A percentile compares a stretch with the other conserved stretches of the same genome.
Evolutionary conservation across 2,888 invertebrate species (phyloP).

Genomic region (Lomographa bimaculata): DNA sequence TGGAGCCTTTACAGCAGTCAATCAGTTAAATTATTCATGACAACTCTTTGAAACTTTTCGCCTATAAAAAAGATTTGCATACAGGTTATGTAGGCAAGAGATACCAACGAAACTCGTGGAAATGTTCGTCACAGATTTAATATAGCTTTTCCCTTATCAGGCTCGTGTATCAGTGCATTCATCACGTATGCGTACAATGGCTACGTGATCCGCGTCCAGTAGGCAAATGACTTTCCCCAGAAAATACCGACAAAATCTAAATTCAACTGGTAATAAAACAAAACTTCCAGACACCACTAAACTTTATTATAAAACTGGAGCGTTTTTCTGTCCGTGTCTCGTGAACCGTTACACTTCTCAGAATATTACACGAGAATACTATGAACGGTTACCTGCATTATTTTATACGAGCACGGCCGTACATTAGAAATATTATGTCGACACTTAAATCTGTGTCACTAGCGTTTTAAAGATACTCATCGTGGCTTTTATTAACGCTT

Average conservation of each 20-base stretch:
- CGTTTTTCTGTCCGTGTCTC: constrained; percentile 56
- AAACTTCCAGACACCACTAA: constrained; percentile 48
- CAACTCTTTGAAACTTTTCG: no score
- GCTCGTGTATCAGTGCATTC: constrained; percentile 11
- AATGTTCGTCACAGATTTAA: no score
- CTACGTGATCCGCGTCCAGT: constrained; percentile 16
- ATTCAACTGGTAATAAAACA: constrained; percentile 56
- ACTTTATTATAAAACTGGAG: constrained; percentile 64
- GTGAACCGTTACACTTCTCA: constrained; percentile 67
- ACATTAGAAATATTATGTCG: constrained; percentile 68
- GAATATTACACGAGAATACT: constrained; percentile 59
- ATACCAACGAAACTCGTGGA: no score
- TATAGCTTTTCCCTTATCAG: constrained; percentile 3
- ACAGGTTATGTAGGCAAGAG: no score
- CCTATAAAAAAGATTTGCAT: no score
- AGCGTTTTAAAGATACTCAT: constrained; percentile 58
- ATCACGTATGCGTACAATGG: constrained; percentile 10
- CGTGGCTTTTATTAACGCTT: constrained; percentile 55
- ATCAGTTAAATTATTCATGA: no score
- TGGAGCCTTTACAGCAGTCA: no score
- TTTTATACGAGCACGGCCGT: constrained; percentile 38
- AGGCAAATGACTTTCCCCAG: constrained; percentile 25
- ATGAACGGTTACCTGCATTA: constrained; percentile 60
- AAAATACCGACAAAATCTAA: constrained; percentile 56
- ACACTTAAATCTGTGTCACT: constrained; percentile 62